These are phyloP conservation scores for Anoplophora glabripennis DNA, from an alignment of 1,140 invertebrate species.

Conservation along the genomic window DNA sequence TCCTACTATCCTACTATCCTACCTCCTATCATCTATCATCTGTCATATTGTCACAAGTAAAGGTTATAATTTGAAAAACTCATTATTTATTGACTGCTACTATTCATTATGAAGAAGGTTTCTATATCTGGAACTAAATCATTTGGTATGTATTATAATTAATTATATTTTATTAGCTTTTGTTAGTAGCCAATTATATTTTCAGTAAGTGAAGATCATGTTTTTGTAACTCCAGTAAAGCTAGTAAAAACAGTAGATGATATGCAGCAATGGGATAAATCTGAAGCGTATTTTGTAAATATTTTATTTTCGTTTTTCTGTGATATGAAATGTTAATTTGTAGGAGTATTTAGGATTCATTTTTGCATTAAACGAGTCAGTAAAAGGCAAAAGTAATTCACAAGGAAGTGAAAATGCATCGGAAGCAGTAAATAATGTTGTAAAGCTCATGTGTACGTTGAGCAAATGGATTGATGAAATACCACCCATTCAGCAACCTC, in stretches of 20 bases:
- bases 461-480: constrained; percentile 77
- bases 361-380: constrained; percentile 77
- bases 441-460: constrained; percentile 71
- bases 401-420: constrained; percentile 62
- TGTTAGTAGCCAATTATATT: constrained; percentile 6
- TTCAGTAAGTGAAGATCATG: constrained; percentile 54
- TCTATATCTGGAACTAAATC: too few relatives aligned
- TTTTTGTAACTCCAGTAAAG: constrained; percentile 66
- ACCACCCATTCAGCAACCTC: constrained; percentile 89
- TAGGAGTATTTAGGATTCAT: constrained; percentile 87
- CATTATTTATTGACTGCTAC: too few relatives aligned
- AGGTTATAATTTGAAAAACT: too few relatives aligned
- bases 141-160: too few relatives aligned
- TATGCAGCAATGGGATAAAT: constrained; percentile 78
- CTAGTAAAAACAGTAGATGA: constrained; percentile 68
- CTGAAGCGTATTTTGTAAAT: constrained; percentile 75
- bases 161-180: too few relatives aligned
- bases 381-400: constrained; percentile 69
- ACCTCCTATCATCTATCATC: too few relatives aligned
- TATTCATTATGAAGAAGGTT: too few relatives aligned
- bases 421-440: constrained; percentile 60
- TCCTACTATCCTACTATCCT: too few relatives aligned
- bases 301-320: constrained; percentile 4
- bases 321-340: constrained; percentile 37
- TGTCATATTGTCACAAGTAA: too few relatives aligned